Evolutionary conservation across 1,140 invertebrate genomes (phyloP), one percentile per base, ranked within the genome.

Genomic region (Doryteuthis pealeii): DNA sequence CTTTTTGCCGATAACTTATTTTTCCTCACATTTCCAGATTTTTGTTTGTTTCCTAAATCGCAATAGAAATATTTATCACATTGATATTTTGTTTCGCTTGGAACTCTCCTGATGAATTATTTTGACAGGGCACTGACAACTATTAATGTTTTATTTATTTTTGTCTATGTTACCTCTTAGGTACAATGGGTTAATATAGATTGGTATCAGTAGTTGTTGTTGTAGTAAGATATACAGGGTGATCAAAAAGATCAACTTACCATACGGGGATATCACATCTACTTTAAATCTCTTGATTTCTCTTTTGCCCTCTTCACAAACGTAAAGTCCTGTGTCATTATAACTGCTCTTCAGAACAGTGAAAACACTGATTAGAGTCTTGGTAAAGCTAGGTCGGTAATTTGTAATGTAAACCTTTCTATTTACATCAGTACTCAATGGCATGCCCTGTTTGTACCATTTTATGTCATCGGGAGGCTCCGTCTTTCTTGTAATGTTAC

Each of bases 401-500:
- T 68, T 68, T 68, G 66, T 68, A 32, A 68, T 68, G 66, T 68
- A 68, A 31, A 68, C 30, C 30, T 68, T 68, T 68, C 22, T 68
- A 33, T 32, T 31, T 5, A 15, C 32, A 33, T 68, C 66, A 6
- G 66, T 68, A 33, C 28, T 30, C 18, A 68, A 33, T 18, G 66
- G 66, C 30, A 22, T 68, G 32, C 66, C 66, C 10, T 68, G 66
- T 33, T 68, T 68, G 32, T 26, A 68, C 66, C 66, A 68, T 8
- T 30, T 18, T 68, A 68, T 68, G 31, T 30, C 28, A 22, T 68
- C 66, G 12, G 66, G 66, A 32, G 66, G 66, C 18, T 33, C 28
- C 66, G 28, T 68, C 32, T 68, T 33, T 68, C n/a, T 33, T 28
- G 66, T 32, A 32, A 33, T 68, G 32, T 68, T 68, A 33, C 66